Evolutionary conservation across 2,888 invertebrate genomes (phyloP), one percentile per base, ranked within the genome.

Genomic region (Ormyrus nitidulus): DNA sequence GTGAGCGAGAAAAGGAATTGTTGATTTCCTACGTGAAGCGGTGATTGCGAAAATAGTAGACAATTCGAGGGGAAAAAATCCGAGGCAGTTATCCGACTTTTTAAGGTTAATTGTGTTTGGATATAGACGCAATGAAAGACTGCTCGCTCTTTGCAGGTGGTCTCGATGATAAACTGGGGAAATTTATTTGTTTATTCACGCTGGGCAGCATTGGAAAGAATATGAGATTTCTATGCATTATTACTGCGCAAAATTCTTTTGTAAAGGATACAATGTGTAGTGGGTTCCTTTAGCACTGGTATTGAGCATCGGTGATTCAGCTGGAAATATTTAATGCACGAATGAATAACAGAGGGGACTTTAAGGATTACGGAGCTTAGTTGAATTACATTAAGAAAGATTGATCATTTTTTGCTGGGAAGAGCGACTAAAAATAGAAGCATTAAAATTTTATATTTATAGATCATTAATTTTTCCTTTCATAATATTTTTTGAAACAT

Each of bases 231-330:
- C 19, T 19, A 19, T 19, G 19, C 19, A 19, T 19, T 19, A 19
- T 19, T 19, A 19, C 19, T 1, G 19, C 1, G 19, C 19, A 19
- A 19, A 19, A 19, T 19, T 19, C 19, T 19, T 19, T 19, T 19
- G 19, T 19, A 19, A 19, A 19, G 19, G 19, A 19, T 19, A 19
- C 19, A 58, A 70, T 51, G 51, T 61, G 59, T 56, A 56, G 56
- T 46, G 69, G 44, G 46, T 58, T 48, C 46, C 51, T 69, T 34
- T 5, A 61, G 58, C 11, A 49, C n/a, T 3, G 49, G 49, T 66
- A 58, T 19, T 49, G 10, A n/a, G 7, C 56, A 65, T 48, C 62
- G 58, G 66, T 66, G 65, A 66, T 74, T 74, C 74, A 66, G 49
- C 66, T 66, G 6, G 8, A n/a, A 4, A 19, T 11, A 58, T 54